Percentiles rank a stretch among this genome's conserved stretches.
phyloP scores from a whole-genome alignment of 1,140 invertebrate genomes.

The Drosophila suzukii region DNA sequence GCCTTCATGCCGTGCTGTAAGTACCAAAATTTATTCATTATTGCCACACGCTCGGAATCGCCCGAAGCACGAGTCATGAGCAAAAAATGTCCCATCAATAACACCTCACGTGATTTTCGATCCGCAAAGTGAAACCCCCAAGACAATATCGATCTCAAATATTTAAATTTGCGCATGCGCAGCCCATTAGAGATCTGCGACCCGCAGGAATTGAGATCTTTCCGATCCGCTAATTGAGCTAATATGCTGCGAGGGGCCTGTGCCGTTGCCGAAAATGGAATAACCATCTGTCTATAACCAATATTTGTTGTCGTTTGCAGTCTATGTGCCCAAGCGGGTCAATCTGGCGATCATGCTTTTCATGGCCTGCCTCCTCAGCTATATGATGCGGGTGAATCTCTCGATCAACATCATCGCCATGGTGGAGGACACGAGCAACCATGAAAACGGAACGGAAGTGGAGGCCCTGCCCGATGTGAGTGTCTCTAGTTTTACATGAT shows the following conservation, averaged over 20 bases:
- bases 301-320: constrained; percentile 62
- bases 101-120: constrained; percentile 53
- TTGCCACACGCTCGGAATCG: constrained; percentile 32
- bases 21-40: constrained; percentile 45
- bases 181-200: constrained; percentile 37
- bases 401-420: constrained; percentile 91
- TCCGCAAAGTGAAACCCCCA: constrained; percentile 43
- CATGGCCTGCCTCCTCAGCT: constrained; percentile 89
- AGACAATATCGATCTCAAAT: constrained; percentile 37
- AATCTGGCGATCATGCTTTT: constrained; percentile 89
- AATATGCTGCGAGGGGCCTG: constrained; percentile 46
- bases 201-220: constrained; percentile 13
- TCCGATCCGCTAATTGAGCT: constrained; percentile 41
- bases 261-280: constrained; percentile 3
- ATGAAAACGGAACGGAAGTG: constrained; percentile 56
- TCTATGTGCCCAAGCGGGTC: constrained; percentile 78
- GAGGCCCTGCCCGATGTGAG: constrained; percentile 71
- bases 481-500: neutral
- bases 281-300: constrained; percentile 34
- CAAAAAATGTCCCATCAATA: constrained; percentile 37
- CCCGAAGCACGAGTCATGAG: neutral
- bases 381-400: constrained; percentile 90
- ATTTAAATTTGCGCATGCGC: constrained; percentile 59
- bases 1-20: constrained; percentile 78
- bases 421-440: constrained; percentile 84